Evolutionary conservation across 2,888 invertebrate genomes (phyloP), one percentile per base, ranked within the genome.

Genomic region (Chymomyza procnemis): DNA sequence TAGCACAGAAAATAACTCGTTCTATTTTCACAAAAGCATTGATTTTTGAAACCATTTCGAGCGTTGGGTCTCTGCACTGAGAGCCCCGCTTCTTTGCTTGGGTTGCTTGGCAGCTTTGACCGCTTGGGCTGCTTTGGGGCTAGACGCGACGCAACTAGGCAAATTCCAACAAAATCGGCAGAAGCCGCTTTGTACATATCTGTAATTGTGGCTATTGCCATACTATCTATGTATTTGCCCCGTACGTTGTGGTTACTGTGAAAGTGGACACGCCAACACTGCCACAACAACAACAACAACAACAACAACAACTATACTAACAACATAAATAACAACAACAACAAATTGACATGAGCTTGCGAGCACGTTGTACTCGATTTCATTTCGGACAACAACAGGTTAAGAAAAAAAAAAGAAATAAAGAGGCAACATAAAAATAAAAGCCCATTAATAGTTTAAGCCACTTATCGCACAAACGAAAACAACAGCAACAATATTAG

Each of bases 31-130:
- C 66, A 71, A 71, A 75, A 81, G 78, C 81, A 87, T 87, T 83
- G 88, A 87, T 87, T 87, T 87, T 88, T 74, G 88, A 87, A 87
- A 84, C 87, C 87, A 84, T 88, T 88, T 81, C 73, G 73, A 76
- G 75, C 82, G 77, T 18, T 16, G 4, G 18, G 54, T 21, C 54
- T 14, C 54, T 9, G 54, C 14, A 41, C 34, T 41, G 34, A 12
- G 34, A 9, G 34, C 9, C 9, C 34, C 34, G 34, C 34, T 41
- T 12, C 12, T 9, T 41, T 26, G 26, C 6, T 4, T 26, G 4
- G 34, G 5, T 41, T 41, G 34, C 4, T 5, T 34, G 34, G 12
- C 34, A 41, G 34, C 34, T 41, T n/a, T 34, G 34, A 6, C 1
- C 21, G 34, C 9, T 34, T 41, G 34, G 34, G 12, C 34, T 12